phyloP scores from a whole-genome alignment of 2,113 vertebrate species.

The Pipra filicauda region DNA sequence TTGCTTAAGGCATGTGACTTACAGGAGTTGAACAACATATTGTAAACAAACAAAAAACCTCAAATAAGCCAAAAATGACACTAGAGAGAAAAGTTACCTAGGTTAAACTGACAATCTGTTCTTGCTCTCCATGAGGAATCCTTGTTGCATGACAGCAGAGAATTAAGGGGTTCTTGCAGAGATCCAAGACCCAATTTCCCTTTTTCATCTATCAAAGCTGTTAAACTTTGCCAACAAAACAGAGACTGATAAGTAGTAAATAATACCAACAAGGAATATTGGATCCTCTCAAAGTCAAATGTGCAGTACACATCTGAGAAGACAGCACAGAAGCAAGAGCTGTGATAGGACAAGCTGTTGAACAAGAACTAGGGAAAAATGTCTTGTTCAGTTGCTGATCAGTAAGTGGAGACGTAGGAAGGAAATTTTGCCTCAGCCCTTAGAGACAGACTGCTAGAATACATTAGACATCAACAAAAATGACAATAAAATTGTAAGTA shows the following conservation, averaged over 20 bases:
- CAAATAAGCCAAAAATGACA: neutral
- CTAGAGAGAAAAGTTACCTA: neutral
- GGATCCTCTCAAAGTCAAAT: neutral
- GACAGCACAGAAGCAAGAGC: neutral
- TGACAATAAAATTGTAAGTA: neutral
- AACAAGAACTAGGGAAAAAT: neutral
- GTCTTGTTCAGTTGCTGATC: neutral
- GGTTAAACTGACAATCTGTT: neutral
- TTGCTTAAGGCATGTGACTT: neutral
- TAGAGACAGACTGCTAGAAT: neutral
- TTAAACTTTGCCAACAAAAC: neutral
- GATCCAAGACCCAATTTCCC: neutral
- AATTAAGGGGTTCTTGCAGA: neutral
- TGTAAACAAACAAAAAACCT: conserved; percentile 18
- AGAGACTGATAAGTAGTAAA: neutral
- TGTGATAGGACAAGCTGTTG: neutral
- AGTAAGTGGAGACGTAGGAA: neutral
- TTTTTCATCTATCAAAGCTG: neutral
- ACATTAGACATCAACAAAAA: neutral
- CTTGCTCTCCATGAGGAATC: neutral
- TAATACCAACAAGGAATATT: neutral
- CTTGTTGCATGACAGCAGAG: neutral
- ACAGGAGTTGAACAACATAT: neutral
- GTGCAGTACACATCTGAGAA: neutral
- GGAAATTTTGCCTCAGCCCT: neutral